phyloP scores from a whole-genome alignment of 2,888 invertebrate genomes.

The Spialia ferax region DNA sequence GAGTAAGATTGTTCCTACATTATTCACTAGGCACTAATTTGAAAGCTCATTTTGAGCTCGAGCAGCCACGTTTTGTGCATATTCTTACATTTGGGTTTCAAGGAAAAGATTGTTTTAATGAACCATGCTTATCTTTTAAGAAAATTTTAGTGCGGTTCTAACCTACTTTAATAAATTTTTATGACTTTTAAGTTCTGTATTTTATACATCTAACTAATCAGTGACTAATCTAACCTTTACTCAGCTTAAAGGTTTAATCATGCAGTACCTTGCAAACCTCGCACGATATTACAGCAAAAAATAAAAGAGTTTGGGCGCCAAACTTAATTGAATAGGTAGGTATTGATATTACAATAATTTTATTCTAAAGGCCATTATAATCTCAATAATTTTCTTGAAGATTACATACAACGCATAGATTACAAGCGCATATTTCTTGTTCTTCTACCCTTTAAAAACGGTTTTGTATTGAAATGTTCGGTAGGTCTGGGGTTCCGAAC shows the following conservation, averaged over 20 bases:
- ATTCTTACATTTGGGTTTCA: conserved; percentile 28
- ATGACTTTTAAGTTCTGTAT: no score
- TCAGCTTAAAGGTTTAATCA: no score
- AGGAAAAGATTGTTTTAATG: conserved; percentile 30
- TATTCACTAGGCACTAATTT: conserved; percentile 51
- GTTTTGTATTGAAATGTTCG: conserved; percentile 62
- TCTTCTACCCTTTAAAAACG: conserved; percentile 53
- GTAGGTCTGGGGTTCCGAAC: conserved; percentile 55
- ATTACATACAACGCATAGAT: background rate
- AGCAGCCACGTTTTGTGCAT: conserved; percentile 29
- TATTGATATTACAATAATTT: no score
- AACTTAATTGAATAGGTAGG: no score
- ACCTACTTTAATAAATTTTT: no score
- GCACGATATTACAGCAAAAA: no score
- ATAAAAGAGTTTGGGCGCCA: no score
- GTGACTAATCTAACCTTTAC: no score
- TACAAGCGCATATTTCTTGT: conserved; percentile 42
- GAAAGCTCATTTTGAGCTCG: conserved; percentile 45
- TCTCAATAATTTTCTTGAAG: background rate
- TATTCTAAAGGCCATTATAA: background rate
- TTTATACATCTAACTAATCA: no score
- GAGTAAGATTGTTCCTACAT: conserved; percentile 47
- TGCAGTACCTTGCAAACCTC: no score
- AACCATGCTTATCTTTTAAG: background rate
- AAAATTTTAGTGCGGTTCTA: no score